Evolutionary conservation across 2,888 invertebrate species (phyloP).

Genomic region (Dugesia japonica): DNA sequence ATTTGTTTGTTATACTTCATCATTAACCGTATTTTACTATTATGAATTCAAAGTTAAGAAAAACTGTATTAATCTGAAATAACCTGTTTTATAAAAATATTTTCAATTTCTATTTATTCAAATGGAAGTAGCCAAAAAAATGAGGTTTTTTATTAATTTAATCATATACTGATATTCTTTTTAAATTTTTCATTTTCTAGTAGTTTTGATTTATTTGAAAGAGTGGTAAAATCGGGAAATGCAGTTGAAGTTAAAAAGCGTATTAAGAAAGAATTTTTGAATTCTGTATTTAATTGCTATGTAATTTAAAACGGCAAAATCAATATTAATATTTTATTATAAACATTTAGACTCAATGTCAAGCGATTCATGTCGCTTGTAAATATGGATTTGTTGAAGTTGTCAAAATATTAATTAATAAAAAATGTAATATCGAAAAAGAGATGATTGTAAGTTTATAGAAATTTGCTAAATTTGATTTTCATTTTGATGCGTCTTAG

Average conservation of each 20-base stretch:
- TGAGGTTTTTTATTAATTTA: not conserved
- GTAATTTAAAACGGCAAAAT: no score
- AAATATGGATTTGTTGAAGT: not conserved
- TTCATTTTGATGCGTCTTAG: not conserved
- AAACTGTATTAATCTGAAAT: no score
- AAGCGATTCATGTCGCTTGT: not conserved
- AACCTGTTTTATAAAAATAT: no score
- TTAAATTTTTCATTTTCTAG: not conserved
- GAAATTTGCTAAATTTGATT: no score
- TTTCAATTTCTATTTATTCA: no score
- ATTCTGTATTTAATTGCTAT: not conserved
- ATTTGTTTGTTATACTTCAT: no score
- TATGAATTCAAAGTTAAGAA: no score
- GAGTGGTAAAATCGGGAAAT: not conserved
- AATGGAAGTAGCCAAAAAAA: not conserved
- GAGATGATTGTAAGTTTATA: constrained; percentile 6
- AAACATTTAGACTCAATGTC: not conserved
- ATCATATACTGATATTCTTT: not conserved
- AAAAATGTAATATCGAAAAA: not conserved
- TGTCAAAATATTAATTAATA: not conserved
- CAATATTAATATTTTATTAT: not conserved
- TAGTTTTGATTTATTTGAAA: not conserved
- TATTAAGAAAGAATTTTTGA: not conserved
- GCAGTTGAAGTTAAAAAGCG: not conserved
- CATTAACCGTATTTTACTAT: no score